Base-by-base conservation (phyloP, 1,140 invertebrate genomes). In the Akabosia matsudoensis region DNA sequence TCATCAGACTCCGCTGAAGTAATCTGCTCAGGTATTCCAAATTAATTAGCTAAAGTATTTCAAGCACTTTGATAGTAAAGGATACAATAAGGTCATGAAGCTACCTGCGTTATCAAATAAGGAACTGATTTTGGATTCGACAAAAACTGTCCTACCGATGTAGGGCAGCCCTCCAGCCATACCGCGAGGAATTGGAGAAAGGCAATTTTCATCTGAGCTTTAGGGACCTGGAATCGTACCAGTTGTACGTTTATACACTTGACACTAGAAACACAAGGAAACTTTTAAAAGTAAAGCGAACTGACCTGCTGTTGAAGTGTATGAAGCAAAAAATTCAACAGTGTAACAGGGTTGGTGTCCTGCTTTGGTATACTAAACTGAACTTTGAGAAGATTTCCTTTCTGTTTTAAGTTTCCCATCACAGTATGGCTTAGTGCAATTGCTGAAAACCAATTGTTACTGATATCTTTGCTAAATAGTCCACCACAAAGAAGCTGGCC, bases 381-480 rank as follows among this genome's bases (percentile, higher is more conserved):
- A 16, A 99, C 97, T 77, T 94, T 86, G 1, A 99, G 84, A n/a
- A 99, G 84, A 83, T 97, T 92, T 82, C 98, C 95, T 84, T 97
- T 97, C 82, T 97, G 93, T 3, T 88, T 89, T 1, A 89, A 87
- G 84, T 96, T 97, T 76, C 97, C 94, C 0, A 95, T 90, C n/a
- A 99, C 85, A 0, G 91, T 90, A 82, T 99, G 94, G 81, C 94
- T 92, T 18, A 99, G 85, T 14, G 95, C 93, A 2, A 98, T 92
- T 0, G 96, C 88, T 0, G 95, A 93, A 85, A 98, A 97, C 97
- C 97, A 99, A 84, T 96, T 97, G n/a, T 93, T 96, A n/a, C 97
- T 85, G 22, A 93, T 87, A 84, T 99, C 97, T 0, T 88, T 85
- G 64, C 92, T 96, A 84, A 98, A 98, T 16, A 99, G 86, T 0